Base-by-base conservation (phyloP, 2,113 vertebrate species). In the Aythya baeri region DNA sequence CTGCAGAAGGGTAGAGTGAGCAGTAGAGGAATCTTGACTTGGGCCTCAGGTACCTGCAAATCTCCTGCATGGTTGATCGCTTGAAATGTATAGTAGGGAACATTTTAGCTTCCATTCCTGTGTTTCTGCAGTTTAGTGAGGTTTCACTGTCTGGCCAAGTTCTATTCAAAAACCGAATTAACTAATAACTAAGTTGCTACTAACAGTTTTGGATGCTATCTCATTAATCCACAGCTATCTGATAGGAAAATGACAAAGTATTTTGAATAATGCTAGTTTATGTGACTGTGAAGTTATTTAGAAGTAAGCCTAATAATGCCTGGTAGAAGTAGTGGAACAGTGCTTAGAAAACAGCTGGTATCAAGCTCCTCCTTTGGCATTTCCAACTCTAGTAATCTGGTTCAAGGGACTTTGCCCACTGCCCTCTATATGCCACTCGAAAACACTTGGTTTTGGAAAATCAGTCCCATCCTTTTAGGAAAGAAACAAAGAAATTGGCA, bases 341-440 rank as follows among this genome's bases (percentile, higher is more conserved):
- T 3, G 2, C 41, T 62, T 58, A 65, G 34, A 49, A 68, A 72
- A 34, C 6, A 93, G 26, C 38, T 0, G 0, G 41, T 74, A 50
- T 2, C 14, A 18, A 23, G 7, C 25, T 86, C 2, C 5, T 59
- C n/a, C n/a, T 67, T 66, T n/a, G 25, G 9, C 2, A 0, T 44
- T 88, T 86, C 31, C 16, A 27, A 41, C 77, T 52, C 17, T 17
- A 32, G 16, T 66, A 4, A n/a, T 63, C 25, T 54, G 14, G 17
- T 73, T 86, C 16, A 50, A 65, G 38, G 5, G 14, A 36, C 15
- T 75, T 81, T 82, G 6, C 26, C 34, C 11, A 6, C 23, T 43
- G 44, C 75, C 44, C 21, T 75, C 22, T 7, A 1, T 27, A 8
- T 54, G 29, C 44, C 32, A 23, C n/a, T 91, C 2, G 7, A 52